Evolutionary conservation across 2,888 invertebrate species (phyloP).

Genomic region (Idaea straminata): DNA sequence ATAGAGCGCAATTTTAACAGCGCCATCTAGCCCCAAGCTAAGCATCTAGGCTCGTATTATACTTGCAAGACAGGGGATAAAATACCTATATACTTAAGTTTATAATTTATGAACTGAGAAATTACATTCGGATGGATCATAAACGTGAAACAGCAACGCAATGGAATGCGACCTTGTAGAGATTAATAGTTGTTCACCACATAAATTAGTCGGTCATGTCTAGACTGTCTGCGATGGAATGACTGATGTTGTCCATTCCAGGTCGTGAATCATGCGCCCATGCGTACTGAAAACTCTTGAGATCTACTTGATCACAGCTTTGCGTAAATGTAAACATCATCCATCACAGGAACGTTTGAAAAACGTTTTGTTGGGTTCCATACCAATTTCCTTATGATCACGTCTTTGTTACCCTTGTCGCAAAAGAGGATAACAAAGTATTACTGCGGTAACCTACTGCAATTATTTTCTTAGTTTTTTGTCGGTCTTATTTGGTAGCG

Average conservation of each 20-base stretch:
- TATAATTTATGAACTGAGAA: not conserved
- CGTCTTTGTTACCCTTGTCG: not conserved
- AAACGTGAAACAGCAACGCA: not conserved
- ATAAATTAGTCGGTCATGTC: slow-evolving; percentile 26
- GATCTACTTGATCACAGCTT: slow-evolving; percentile 11
- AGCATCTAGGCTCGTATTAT: no score
- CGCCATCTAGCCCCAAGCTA: no score
- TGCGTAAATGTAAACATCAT: slow-evolving; percentile 33
- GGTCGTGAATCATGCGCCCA: slow-evolving; percentile 34
- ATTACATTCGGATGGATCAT: not conserved
- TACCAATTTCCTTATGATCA: not conserved
- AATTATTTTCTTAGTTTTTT: no score
- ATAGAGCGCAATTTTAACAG: no score
- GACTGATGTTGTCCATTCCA: slow-evolving; percentile 32
- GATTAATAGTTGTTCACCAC: slow-evolving; percentile 11
- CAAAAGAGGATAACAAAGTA: not conserved
- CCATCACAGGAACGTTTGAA: slow-evolving; percentile 25
- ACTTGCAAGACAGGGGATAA: no score
- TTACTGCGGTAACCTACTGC: no score
- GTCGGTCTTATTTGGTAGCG: no score
- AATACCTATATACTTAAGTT: no score
- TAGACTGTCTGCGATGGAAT: slow-evolving; percentile 24
- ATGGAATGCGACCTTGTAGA: slow-evolving; percentile 10
- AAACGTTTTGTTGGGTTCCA: slow-evolving; percentile 15
- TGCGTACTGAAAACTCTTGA: not conserved